Conservation (phyloP, 2,797 vertebrate genomes). For the Odontamblyopus rebecca region DNA sequence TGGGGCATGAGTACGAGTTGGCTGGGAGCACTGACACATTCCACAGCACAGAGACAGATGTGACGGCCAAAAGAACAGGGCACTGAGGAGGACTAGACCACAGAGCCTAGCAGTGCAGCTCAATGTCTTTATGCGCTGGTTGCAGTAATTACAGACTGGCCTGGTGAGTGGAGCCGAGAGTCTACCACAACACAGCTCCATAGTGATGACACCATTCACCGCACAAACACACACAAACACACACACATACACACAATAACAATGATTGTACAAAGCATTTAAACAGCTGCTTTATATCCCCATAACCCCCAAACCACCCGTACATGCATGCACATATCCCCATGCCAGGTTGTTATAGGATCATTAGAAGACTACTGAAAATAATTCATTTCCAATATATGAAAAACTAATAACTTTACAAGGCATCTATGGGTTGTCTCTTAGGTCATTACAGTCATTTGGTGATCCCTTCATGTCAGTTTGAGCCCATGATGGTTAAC, state of each 20-base stretch:
- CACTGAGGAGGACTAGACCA: constrained; percentile 65
- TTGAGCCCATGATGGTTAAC: neutral
- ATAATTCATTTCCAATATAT: neutral
- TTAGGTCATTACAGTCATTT: constrained; percentile 20
- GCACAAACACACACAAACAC: constrained; percentile 29
- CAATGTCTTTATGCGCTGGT: constrained; percentile 63
- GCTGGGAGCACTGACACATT: constrained; percentile 48
- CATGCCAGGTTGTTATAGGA: constrained; percentile 49
- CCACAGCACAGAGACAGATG: constrained; percentile 65
- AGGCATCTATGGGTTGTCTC: constrained; percentile 1
- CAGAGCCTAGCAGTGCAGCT: constrained; percentile 62
- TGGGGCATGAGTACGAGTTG: constrained; percentile 47
- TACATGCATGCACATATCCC: constrained; percentile 55
- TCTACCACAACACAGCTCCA: constrained; percentile 77
- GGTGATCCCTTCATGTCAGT: constrained; percentile 14
- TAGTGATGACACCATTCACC: constrained; percentile 71
- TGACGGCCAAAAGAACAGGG: constrained; percentile 60
- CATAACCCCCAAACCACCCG: constrained; percentile 54
- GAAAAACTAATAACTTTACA: neutral
- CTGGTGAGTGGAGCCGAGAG: constrained; percentile 76
- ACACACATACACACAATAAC: constrained; percentile 27
- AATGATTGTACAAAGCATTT: constrained; percentile 68
- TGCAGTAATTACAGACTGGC: constrained; percentile 76
- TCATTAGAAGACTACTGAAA: constrained; percentile 17
- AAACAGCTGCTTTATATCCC: constrained; percentile 66